Conservation (phyloP, 2,113 vertebrate species). For the Cynopterus brachyotis region DNA sequence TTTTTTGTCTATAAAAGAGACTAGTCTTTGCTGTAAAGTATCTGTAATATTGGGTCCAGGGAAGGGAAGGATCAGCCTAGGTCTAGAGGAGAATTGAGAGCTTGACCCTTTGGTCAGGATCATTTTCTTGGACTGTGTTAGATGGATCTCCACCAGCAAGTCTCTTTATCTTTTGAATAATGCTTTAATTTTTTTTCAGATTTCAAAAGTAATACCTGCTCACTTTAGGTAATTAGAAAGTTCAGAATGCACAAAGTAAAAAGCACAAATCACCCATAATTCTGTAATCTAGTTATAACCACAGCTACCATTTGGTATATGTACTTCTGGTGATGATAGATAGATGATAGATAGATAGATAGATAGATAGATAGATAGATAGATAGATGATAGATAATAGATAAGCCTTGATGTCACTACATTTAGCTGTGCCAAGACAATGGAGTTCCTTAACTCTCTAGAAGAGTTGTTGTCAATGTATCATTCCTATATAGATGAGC, state of each 20-base stretch:
- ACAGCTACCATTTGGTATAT: neutral
- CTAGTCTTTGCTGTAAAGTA: neutral
- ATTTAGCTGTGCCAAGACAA: neutral
- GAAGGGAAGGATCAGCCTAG: neutral
- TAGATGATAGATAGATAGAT: neutral
- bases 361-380: neutral
- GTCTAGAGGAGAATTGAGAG: neutral
- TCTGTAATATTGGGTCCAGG: neutral
- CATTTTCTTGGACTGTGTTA: neutral
- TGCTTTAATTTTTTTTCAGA: neutral
- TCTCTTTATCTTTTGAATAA: neutral
- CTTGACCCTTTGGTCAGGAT: neutral
- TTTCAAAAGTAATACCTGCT: neutral
- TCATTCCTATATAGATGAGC: neutral
- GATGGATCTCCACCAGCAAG: neutral
- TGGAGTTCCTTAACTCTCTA: neutral
- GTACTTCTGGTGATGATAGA: neutral
- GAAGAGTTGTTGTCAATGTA: neutral
- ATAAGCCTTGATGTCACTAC: neutral
- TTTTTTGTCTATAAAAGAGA: neutral
- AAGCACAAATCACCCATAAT: neutral
- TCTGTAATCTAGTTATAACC: neutral
- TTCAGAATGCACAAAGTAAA: neutral
- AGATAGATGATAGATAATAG: neutral
- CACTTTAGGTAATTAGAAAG: neutral